phyloP scores from a whole-genome alignment of 2,888 invertebrate species.

The Anthrax anthrax region DNA sequence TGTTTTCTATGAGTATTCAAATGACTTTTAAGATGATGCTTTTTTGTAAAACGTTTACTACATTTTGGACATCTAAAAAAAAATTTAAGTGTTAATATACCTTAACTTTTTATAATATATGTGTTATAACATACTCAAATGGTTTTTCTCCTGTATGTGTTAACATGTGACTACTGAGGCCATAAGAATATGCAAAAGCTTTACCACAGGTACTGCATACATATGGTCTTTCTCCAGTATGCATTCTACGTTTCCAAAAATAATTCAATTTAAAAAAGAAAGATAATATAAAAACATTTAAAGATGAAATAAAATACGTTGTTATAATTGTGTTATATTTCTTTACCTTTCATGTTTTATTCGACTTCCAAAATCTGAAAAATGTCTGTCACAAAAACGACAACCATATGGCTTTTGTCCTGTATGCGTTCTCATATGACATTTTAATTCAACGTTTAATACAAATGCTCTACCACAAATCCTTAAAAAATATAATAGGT shows the following conservation, averaged over 20 bases:
- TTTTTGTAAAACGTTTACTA: conserved; percentile 9
- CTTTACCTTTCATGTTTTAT: conserved; percentile 32
- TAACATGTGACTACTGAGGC: conserved; percentile 29
- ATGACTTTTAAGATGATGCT: conserved; percentile 10
- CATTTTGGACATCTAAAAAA: conserved; percentile 11
- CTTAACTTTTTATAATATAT: not conserved
- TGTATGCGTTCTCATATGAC: conserved; percentile 34
- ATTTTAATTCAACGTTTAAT: conserved; percentile 29
- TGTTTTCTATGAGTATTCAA: conserved; percentile 9
- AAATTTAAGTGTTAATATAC: not conserved
- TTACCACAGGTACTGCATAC: conserved; percentile 29
- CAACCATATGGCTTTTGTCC: conserved; percentile 33
- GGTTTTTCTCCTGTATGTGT: conserved; percentile 31
- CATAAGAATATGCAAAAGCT: conserved; percentile 30
- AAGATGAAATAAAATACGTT: not conserved
- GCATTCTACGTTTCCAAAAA: conserved; percentile 17
- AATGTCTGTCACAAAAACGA: conserved; percentile 29
- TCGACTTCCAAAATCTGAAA: conserved; percentile 33
- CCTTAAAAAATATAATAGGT: conserved; percentile 18
- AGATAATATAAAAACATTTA: no score
- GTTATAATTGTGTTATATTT: not conserved
- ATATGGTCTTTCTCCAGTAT: conserved; percentile 30
- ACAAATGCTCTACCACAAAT: conserved; percentile 31
- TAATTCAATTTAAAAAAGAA: not conserved
- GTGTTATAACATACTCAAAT: conserved; percentile 27